These are phyloP conservation scores for Drosophila pseudoobscura DNA, from an alignment of 1,140 invertebrate species.

Conservation along the genomic window DNA sequence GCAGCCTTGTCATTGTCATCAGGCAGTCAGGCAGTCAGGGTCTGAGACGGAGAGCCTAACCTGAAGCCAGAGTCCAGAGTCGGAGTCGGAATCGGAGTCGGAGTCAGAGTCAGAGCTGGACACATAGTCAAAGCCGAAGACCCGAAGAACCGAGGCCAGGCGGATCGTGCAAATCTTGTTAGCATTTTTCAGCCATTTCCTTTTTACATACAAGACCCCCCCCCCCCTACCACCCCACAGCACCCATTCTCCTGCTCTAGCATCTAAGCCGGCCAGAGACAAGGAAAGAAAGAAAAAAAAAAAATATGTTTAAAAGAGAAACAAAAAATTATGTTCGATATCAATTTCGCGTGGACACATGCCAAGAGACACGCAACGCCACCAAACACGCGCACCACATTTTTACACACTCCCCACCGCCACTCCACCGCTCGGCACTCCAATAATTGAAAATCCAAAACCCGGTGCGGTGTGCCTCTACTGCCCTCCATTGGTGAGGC, in stretches of 20 bases:
- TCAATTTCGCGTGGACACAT: slow-evolving; percentile 81
- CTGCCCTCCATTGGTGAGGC: slow-evolving; percentile 39
- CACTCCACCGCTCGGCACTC: slow-evolving; percentile 2
- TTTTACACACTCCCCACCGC: slow-evolving; percentile 17
- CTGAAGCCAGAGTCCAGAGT: too few relatives aligned
- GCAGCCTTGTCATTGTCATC: slow-evolving; percentile 76
- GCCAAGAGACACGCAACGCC: slow-evolving; percentile 79
- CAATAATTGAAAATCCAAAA: slow-evolving; percentile 35
- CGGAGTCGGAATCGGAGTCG: too few relatives aligned
- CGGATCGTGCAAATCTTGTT: slow-evolving; percentile 76
- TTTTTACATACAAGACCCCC: slow-evolving; percentile 55
- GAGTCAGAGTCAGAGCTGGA: background rate
- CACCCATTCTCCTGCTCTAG: background rate
- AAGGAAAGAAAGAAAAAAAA: background rate
- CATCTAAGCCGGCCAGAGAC: too few relatives aligned
- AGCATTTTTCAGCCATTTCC: slow-evolving; percentile 79
- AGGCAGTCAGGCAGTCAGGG: slow-evolving; percentile 39
- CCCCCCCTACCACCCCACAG: background rate
- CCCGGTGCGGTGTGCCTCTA: slow-evolving; percentile 39
- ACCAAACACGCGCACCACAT: slow-evolving; percentile 79
- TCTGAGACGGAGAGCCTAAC: slow-evolving; percentile 9
- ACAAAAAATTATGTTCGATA: slow-evolving; percentile 77
- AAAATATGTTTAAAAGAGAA: slow-evolving; percentile 41
- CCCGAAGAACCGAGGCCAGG: slow-evolving; percentile 46
- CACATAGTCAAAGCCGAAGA: slow-evolving; percentile 3